A percentile compares a stretch with the other conserved stretches of the same genome.
Conservation (phyloP, 1,140 invertebrate genomes). For the Drosophila kikkawai region DNA sequence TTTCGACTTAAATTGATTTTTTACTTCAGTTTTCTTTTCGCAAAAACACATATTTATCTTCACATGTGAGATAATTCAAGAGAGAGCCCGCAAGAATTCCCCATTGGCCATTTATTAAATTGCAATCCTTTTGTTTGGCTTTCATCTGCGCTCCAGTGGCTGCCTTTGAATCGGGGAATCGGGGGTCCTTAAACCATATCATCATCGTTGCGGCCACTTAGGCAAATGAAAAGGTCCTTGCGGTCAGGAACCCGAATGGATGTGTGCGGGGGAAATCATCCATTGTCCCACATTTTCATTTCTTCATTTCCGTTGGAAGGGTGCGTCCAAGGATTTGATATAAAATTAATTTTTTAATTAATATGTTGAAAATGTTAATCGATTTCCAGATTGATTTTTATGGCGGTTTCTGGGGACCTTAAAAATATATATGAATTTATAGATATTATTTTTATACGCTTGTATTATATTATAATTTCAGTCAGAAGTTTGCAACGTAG, state of each 20-base stretch:
- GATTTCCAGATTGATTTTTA: no score
- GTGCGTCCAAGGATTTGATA: neutral
- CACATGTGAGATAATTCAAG: slow-evolving; percentile 15
- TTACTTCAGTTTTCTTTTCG: slow-evolving; percentile 16
- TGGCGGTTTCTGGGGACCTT: no score
- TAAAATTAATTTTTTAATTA: slow-evolving; percentile 27
- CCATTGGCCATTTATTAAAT: slow-evolving; percentile 47
- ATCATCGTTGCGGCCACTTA: slow-evolving; percentile 58
- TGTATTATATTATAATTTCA: no score
- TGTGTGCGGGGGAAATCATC: neutral
- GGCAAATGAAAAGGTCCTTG: slow-evolving; percentile 54
- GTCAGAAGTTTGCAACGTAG: no score
- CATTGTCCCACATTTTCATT: slow-evolving; percentile 5
- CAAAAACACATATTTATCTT: slow-evolving; percentile 3
- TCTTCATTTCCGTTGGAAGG: neutral
- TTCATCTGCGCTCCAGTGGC: slow-evolving; percentile 50
- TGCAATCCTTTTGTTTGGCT: slow-evolving; percentile 36
- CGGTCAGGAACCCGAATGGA: slow-evolving; percentile 1
- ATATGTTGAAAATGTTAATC: neutral
- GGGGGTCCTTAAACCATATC: slow-evolving; percentile 12
- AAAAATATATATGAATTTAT: no score
- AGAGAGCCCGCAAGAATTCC: neutral
- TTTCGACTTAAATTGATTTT: slow-evolving; percentile 81
- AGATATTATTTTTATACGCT: no score
- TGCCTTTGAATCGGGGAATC: slow-evolving; percentile 15